phyloP scores from a whole-genome alignment of 2,113 vertebrate genomes.

The Gavialis gangeticus region DNA sequence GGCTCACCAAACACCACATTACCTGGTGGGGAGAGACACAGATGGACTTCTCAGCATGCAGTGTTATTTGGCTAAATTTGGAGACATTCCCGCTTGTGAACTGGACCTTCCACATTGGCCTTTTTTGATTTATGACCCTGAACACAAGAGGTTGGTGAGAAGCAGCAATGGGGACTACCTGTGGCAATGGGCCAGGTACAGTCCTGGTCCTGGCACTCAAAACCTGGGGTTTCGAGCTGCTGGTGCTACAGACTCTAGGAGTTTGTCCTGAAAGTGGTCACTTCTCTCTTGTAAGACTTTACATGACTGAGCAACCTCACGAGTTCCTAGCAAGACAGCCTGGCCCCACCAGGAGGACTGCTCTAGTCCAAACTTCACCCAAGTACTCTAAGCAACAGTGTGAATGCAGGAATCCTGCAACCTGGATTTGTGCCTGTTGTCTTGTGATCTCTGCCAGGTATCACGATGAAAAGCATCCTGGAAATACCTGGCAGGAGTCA shows the following conservation, averaged over 20 bases:
- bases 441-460: neutral
- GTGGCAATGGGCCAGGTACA: neutral
- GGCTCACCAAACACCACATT: conserved; percentile 98
- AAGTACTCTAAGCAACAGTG: neutral
- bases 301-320: neutral
- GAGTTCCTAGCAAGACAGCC: neutral
- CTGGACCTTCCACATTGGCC: fast-evolving
- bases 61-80: neutral
- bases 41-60: neutral
- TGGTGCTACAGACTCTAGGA: neutral
- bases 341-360: fast-evolving
- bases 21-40: conserved; percentile 75
- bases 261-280: no score
- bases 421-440: neutral
- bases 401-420: neutral
- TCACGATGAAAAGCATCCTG: fast-evolving
- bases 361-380: neutral
- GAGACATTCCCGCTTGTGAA: neutral
- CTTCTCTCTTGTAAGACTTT: neutral
- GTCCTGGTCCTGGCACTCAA: neutral
- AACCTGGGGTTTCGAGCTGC: neutral
- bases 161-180: neutral
- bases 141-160: neutral
- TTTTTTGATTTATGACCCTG: neutral
- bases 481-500: neutral